Evolutionary conservation across 35 echinoderm and acorn worm genomes (phyloP).

Genomic region (Apostichopus californicus): DNA sequence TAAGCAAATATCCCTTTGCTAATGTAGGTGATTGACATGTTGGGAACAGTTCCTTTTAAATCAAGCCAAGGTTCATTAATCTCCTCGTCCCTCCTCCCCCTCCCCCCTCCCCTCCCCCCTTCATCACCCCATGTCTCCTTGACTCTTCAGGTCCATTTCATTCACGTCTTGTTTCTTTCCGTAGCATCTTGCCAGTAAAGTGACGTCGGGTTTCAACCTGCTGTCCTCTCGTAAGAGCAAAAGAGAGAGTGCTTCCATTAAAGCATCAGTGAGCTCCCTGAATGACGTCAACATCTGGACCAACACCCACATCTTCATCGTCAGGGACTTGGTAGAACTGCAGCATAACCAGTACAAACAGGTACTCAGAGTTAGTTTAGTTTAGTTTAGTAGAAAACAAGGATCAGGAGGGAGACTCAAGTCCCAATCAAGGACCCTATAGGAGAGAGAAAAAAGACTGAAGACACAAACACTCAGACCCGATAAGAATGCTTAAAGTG

Average conservation of each 20-base stretch:
- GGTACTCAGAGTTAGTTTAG: slow-evolving; percentile 28
- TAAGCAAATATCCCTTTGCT: too few species aligned
- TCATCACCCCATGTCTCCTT: neutral
- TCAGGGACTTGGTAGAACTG: slow-evolving; percentile 81
- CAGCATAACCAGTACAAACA: slow-evolving; percentile 83
- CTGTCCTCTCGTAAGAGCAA: slow-evolving; percentile 76
- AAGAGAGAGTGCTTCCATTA: slow-evolving; percentile 77
- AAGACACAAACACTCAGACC: too few species aligned
- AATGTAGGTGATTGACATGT: neutral
- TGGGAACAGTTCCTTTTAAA: neutral
- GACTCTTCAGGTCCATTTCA: neutral
- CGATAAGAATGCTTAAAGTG: too few species aligned
- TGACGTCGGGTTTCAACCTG: slow-evolving; percentile 69
- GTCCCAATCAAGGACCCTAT: too few species aligned
- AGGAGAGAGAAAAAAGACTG: too few species aligned
- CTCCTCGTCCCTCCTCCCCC: neutral
- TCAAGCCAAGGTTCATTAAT: neutral
- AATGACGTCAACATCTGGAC: slow-evolving; percentile 93
- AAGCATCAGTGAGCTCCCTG: slow-evolving; percentile 66
- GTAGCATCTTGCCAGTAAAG: slow-evolving; percentile 77
- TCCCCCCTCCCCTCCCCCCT: too few species aligned
- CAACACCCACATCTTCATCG: slow-evolving; percentile 85
- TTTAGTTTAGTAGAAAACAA: too few species aligned
- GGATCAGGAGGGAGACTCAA: too few species aligned
- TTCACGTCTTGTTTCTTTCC: too few species aligned